Evolutionary conservation across 2,888 invertebrate species (phyloP).

Genomic region (Gonocerus acuteangulatus): DNA sequence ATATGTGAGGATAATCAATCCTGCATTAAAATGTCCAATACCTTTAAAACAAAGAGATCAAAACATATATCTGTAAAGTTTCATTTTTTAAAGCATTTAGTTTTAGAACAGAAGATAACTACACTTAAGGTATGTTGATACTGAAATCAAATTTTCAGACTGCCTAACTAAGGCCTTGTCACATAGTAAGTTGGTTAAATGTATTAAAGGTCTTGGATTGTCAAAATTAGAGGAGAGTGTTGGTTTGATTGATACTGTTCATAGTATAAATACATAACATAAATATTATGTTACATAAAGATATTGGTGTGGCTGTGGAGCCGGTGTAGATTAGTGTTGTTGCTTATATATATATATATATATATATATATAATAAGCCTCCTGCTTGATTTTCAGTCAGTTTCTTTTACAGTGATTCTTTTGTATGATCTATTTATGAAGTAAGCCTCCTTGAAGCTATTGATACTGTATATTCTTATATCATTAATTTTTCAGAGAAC

Average conservation of each 20-base stretch:
- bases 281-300: no score
- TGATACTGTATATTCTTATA: no score
- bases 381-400: no score
- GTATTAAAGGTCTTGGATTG: constrained; percentile 28
- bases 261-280: no score
- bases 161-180: background rate
- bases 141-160: background rate
- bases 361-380: no score
- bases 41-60: background rate
- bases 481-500: constrained; percentile 25
- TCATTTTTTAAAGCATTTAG: background rate
- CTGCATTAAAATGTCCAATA: background rate
- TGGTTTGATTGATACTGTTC: no score
- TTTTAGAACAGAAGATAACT: background rate
- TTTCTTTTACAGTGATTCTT: no score
- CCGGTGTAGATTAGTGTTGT: no score
- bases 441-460: no score
- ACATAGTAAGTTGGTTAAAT: constrained; percentile 10
- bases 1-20: background rate
- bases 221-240: background rate
- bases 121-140: background rate
- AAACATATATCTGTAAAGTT: background rate
- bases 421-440: no score
- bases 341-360: no score
- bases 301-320: no score